Evolutionary conservation across 1,140 invertebrate genomes (phyloP).

Genomic region (Thaumatotibia leucotreta): DNA sequence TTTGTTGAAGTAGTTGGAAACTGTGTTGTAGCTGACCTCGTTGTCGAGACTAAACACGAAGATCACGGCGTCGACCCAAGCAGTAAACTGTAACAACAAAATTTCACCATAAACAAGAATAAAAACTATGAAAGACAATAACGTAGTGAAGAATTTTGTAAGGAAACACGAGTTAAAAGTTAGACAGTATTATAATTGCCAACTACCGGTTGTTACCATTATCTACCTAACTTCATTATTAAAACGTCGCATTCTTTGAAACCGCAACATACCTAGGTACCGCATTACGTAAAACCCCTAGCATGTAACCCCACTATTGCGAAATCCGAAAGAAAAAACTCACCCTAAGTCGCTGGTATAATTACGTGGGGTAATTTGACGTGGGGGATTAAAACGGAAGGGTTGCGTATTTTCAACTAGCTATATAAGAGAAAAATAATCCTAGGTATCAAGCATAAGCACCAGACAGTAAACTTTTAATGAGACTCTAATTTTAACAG

Average conservation of each 20-base stretch:
- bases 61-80: conserved; percentile 98
- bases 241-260: not conserved
- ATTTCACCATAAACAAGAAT: not conserved
- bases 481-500: not conserved
- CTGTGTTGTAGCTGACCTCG: conserved; percentile 95
- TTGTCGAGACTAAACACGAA: conserved; percentile 98
- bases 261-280: conserved; percentile 2
- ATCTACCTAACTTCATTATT: not conserved
- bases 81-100: conserved; percentile 90
- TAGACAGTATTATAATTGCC: not conserved
- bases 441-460: not conserved
- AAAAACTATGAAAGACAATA: not conserved
- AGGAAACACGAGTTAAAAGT: not conserved
- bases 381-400: conserved; percentile 46
- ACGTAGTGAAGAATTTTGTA: not conserved
- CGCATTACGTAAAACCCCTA: conserved; percentile 19
- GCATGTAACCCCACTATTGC: conserved; percentile 21
- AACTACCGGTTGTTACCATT: not conserved
- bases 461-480: not conserved
- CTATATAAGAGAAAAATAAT: not conserved
- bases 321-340: conserved; percentile 41
- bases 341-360: conserved; percentile 48
- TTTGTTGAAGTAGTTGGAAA: conserved; percentile 96
- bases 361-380: conserved; percentile 53
- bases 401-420: conserved; percentile 30